These are phyloP conservation scores for Diadegma fenestrale DNA, from an alignment of 2,888 invertebrate species.

Conservation along the genomic window DNA sequence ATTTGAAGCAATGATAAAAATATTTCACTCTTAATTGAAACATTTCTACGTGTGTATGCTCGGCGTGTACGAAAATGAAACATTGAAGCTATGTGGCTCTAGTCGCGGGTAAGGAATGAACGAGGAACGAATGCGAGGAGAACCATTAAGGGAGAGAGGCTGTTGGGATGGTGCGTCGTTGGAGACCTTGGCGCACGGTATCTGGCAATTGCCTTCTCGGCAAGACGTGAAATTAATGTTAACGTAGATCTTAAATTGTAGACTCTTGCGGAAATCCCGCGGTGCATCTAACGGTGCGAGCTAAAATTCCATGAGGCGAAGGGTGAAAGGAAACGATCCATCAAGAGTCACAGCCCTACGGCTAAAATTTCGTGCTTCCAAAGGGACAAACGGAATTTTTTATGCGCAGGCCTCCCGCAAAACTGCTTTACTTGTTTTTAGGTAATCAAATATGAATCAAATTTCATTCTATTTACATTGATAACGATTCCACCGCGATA, in stretches of 20 bases:
- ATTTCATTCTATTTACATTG: no score
- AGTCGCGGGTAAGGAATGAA: conserved; percentile 10
- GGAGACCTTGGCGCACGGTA: conserved; percentile 40
- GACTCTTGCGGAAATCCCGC: conserved; percentile 60
- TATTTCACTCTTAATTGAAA: conserved; percentile 64
- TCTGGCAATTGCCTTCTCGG: conserved; percentile 60
- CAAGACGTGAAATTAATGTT: conserved; percentile 68
- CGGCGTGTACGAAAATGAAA: conserved; percentile 46
- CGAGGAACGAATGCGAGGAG: conserved; percentile 41
- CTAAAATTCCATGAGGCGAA: conserved; percentile 35
- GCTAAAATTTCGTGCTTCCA: conserved; percentile 23
- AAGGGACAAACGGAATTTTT: conserved; percentile 9
- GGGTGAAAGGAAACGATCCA: conserved; percentile 33
- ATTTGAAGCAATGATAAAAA: conserved; percentile 53
- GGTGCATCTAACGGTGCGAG: conserved; percentile 49
- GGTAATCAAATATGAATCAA: background rate
- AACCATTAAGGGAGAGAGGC: conserved; percentile 49
- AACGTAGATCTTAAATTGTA: conserved; percentile 66
- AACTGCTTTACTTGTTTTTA: background rate
- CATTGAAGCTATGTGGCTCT: conserved; percentile 46
- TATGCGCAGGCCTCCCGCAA: background rate
- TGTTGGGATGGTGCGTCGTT: conserved; percentile 34
- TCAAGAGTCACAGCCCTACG: conserved; percentile 29
- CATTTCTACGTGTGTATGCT: conserved; percentile 50
- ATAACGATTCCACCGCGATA: no score